These are phyloP conservation scores for Calliopsis andreniformis DNA, from an alignment of 1,140 invertebrate species.

Conservation along the genomic window DNA sequence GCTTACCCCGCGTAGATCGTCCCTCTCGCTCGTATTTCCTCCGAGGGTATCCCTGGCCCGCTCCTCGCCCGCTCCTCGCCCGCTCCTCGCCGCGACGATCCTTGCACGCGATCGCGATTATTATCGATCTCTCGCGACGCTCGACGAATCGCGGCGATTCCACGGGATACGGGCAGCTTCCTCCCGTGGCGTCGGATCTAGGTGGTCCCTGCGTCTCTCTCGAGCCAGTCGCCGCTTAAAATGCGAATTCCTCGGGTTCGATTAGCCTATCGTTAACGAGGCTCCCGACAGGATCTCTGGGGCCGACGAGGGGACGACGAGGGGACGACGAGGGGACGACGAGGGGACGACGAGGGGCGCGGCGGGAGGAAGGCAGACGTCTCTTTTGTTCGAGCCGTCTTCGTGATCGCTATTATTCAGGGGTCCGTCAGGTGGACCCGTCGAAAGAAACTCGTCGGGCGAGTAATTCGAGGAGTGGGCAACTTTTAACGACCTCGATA, in stretches of 20 bases:
- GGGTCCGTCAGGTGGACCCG: background rate
- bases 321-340: background rate
- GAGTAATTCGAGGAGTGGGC: slow-evolving; percentile 31
- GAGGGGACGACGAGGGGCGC: too few species aligned
- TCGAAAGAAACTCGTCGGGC: slow-evolving; percentile 14
- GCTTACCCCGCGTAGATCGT: background rate
- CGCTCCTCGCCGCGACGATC: background rate
- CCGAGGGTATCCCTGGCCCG: too few species aligned
- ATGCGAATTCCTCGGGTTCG: background rate
- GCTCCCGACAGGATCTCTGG: background rate
- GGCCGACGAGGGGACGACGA: background rate
- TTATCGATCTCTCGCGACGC: slow-evolving; percentile 54
- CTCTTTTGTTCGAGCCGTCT: background rate
- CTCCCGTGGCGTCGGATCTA: slow-evolving; percentile 3
- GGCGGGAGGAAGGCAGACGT: background rate
- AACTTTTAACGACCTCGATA: background rate
- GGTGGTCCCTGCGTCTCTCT: background rate
- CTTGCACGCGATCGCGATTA: slow-evolving; percentile 52
- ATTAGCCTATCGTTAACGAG: slow-evolving; percentile 2
- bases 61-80: background rate
- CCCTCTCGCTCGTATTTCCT: slow-evolving; percentile 1
- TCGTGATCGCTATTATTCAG: slow-evolving; percentile 16
- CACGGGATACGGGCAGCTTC: slow-evolving; percentile 21
- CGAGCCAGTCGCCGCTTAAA: background rate
- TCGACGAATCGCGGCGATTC: slow-evolving; percentile 48